A percentile compares a stretch with the other conserved stretches of the same genome.
These are phyloP conservation scores for Tipula helvola DNA, from an alignment of 2,888 invertebrate species.

Conservation along the genomic window DNA sequence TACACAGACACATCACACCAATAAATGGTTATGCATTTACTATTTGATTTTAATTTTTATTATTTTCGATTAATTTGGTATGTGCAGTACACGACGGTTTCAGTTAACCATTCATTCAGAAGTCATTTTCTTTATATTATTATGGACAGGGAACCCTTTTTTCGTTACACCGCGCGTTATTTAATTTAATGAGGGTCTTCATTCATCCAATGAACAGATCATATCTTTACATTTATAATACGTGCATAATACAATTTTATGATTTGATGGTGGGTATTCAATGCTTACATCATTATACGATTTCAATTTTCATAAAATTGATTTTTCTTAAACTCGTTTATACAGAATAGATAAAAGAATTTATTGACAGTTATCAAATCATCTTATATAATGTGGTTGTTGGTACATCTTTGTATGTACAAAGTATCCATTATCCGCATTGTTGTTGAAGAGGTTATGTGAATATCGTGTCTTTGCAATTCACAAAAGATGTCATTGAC, in stretches of 20 bases:
- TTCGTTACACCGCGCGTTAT: not conserved
- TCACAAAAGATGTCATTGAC: not conserved
- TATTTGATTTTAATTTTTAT: not conserved
- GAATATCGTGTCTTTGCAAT: not conserved
- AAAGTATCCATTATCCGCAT: not conserved
- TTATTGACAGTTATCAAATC: constrained; percentile 4
- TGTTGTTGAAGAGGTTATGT: not conserved
- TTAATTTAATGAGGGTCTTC: not conserved
- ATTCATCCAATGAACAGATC: not conserved
- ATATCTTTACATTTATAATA: not conserved
- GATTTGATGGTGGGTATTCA: not conserved
- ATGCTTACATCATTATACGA: not conserved
- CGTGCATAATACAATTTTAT: not conserved
- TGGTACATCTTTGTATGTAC: not conserved
- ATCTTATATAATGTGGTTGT: not conserved
- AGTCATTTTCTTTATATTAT: not conserved
- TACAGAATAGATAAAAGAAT: not conserved
- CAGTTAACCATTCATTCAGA: not conserved
- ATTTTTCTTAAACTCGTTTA: not conserved
- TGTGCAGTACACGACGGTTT: not conserved
- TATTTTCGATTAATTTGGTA: not conserved
- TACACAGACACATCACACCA: not conserved
- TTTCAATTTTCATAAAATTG: not conserved
- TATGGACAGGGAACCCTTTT: not conserved
- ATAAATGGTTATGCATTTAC: not conserved